Conservation (phyloP, 2,888 invertebrate species). For the Yponomeuta cagnagella region DNA sequence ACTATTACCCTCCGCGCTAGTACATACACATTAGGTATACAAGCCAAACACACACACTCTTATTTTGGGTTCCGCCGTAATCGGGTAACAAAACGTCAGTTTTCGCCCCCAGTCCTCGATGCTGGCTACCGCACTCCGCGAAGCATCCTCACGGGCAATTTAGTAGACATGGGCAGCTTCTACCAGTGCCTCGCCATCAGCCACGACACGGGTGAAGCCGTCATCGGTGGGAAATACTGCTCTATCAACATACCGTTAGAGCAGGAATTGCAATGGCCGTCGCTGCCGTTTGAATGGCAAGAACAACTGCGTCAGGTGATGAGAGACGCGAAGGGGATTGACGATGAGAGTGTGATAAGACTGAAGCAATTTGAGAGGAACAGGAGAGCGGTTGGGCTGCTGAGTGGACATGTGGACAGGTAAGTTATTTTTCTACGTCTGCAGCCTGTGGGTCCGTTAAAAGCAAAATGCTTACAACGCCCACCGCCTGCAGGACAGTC, state of each 20-base stretch:
- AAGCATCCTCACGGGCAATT: constrained; percentile 15
- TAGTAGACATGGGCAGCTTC: constrained; percentile 17
- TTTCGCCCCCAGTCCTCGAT: constrained; percentile 15
- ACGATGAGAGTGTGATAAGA: constrained; percentile 14
- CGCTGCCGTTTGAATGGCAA: constrained; percentile 22
- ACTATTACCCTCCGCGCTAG: too few relatives aligned
- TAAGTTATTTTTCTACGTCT: neutral
- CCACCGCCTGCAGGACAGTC: too few relatives aligned
- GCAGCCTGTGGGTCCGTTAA: too few relatives aligned
- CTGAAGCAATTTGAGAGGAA: constrained; percentile 10
- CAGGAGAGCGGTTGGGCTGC: neutral
- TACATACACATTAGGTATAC: too few relatives aligned
- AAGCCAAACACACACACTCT: too few relatives aligned
- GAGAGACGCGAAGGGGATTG: constrained; percentile 15
- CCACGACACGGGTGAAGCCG: neutral
- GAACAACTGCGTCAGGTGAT: constrained; percentile 10
- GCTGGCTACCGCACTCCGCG: constrained; percentile 16
- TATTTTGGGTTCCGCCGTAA: too few relatives aligned
- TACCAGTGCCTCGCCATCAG: constrained; percentile 17
- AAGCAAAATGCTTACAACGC: too few relatives aligned
- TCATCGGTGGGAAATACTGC: constrained; percentile 23
- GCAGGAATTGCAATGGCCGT: constrained; percentile 22
- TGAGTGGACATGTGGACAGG: neutral
- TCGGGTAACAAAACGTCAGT: neutral
- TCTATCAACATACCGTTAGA: constrained; percentile 20